Conservation (phyloP, 2,113 vertebrate species). For the Carettochelys insculpta region DNA sequence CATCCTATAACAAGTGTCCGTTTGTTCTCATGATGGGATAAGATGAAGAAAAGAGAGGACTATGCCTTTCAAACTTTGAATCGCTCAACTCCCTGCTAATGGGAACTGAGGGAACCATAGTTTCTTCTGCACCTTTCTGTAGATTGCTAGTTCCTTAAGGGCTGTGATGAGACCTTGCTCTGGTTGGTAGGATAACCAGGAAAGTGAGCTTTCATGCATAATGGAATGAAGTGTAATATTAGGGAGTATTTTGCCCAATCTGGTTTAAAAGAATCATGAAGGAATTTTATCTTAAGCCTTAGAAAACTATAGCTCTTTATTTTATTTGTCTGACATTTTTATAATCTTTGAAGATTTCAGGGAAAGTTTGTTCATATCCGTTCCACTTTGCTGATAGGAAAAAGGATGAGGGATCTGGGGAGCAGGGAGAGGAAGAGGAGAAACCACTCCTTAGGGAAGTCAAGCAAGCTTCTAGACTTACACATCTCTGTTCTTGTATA, state of each 20-base stretch:
- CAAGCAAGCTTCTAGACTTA: neutral
- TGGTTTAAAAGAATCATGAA: neutral
- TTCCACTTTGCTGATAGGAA: slow-evolving; percentile 30
- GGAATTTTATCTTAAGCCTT: neutral
- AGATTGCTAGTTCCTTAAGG: neutral
- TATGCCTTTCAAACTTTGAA: neutral
- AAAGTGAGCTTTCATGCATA: neutral
- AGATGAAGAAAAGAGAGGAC: neutral
- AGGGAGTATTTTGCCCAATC: neutral
- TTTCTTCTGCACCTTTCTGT: neutral
- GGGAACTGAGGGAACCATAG: too few relatives aligned
- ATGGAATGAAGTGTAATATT: neutral
- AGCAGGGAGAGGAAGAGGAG: neutral
- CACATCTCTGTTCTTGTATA: neutral
- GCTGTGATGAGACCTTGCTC: neutral
- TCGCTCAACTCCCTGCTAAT: neutral
- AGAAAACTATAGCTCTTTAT: neutral
- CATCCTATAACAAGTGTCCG: neutral
- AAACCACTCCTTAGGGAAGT: slow-evolving; percentile 12
- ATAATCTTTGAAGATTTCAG: neutral
- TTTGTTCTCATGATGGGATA: neutral
- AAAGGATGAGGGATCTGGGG: neutral
- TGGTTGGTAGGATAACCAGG: neutral
- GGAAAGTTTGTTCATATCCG: neutral
- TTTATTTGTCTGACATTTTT: neutral